These are phyloP conservation scores for Hippocampus abdominalis DNA, from an alignment of 2,113 vertebrate species.

Conservation along the genomic window DNA sequence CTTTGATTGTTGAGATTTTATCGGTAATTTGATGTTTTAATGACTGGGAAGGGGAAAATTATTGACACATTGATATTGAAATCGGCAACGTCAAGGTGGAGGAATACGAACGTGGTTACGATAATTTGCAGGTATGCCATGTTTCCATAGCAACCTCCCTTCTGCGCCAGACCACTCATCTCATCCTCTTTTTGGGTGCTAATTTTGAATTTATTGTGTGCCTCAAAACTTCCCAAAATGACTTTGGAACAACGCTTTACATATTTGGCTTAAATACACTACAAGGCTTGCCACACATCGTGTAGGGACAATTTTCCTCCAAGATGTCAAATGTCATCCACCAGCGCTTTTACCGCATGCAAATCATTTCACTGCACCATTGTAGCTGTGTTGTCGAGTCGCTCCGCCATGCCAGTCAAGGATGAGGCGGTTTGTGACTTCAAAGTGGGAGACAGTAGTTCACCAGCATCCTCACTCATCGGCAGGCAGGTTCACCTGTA, in stretches of 20 bases:
- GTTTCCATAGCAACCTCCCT: no score
- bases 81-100: no score
- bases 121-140: no score
- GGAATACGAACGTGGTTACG: no score
- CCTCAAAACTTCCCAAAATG: no score
- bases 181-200: no score
- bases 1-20: neutral
- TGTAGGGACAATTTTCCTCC: neutral
- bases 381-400: conserved; percentile 29
- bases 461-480: conserved; percentile 51
- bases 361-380: conserved; percentile 31
- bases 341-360: conserved; percentile 5
- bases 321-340: neutral
- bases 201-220: no score
- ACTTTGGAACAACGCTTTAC: neutral
- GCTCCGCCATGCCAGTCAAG: conserved; percentile 54
- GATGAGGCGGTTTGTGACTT: conserved; percentile 55
- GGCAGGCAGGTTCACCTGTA: conserved; percentile 63
- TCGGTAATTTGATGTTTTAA: neutral
- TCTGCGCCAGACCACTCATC: no score
- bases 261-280: neutral
- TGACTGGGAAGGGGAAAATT: neutral
- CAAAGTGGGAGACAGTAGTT: conserved; percentile 63
- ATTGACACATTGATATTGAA: no score
- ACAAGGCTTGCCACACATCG: neutral